Conservation (phyloP, 1,140 invertebrate genomes). For the Trigoniulus corallinus region DNA sequence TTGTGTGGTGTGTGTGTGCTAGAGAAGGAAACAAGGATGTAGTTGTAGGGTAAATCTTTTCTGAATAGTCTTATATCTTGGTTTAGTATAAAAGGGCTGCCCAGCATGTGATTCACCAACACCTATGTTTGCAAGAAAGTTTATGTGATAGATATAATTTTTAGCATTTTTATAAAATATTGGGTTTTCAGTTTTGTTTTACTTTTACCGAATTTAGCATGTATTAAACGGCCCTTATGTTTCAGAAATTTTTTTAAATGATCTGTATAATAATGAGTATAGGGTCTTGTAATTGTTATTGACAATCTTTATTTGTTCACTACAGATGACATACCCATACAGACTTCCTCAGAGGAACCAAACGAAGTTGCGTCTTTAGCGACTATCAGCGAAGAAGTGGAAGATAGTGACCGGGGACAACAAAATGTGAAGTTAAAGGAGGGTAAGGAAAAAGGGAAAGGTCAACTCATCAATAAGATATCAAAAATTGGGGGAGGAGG, state of each 20-base stretch:
- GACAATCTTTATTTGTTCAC: too few species aligned
- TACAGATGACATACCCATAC: slow-evolving; percentile 27
- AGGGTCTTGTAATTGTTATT: neutral
- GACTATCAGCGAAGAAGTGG: slow-evolving; percentile 25
- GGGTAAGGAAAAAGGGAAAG: slow-evolving; percentile 14
- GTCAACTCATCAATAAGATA: neutral
- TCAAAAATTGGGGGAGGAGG: neutral
- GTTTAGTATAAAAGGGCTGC: too few species aligned
- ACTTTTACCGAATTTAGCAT: slow-evolving; percentile 6
- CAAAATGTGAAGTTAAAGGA: too few species aligned
- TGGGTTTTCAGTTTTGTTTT: slow-evolving; percentile 2
- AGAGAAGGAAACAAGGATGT: too few species aligned
- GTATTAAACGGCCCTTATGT: slow-evolving; percentile 18
- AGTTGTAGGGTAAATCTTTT: too few species aligned
- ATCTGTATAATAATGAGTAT: slow-evolving; percentile 9
- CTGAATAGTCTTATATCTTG: too few species aligned
- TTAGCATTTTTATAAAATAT: too few species aligned
- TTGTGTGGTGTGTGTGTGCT: too few species aligned
- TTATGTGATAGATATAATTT: too few species aligned
- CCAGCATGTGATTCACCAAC: too few species aligned
- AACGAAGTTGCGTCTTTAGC: slow-evolving; percentile 15
- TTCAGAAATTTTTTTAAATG: slow-evolving; percentile 16
- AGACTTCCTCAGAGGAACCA: slow-evolving; percentile 10
- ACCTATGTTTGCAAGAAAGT: too few species aligned
- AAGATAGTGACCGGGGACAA: slow-evolving; percentile 13